A percentile compares a stretch with the other conserved stretches of the same genome.
Conservation (phyloP, 2,888 invertebrate genomes). For the Aradus depressus region DNA sequence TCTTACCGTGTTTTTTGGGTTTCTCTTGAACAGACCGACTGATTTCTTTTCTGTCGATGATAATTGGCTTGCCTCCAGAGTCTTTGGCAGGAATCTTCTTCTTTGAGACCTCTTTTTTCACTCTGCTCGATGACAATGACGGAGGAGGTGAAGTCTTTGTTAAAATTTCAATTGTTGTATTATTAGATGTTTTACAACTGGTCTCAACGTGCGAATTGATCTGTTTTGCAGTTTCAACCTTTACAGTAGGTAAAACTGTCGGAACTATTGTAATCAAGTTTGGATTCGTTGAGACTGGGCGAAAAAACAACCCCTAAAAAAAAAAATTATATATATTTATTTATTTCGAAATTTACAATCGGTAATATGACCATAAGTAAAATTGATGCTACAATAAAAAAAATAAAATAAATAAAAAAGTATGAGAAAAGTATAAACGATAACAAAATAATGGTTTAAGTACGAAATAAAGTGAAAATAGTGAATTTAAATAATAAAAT, state of each 20-base stretch:
- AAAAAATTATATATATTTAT: background rate
- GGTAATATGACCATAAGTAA: no score
- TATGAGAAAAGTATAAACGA: no score
- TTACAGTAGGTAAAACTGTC: slow-evolving; percentile 5
- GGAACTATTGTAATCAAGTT: slow-evolving; percentile 25
- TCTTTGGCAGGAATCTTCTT: background rate
- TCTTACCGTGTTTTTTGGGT: slow-evolving; percentile 6
- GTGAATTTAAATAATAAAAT: no score
- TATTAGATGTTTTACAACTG: background rate
- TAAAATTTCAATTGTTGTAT: background rate
- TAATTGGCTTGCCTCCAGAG: background rate
- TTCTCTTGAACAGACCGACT: slow-evolving; percentile 9
- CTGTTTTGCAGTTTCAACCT: slow-evolving; percentile 5
- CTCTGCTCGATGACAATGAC: no score
- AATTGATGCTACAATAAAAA: no score
- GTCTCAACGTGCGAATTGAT: background rate
- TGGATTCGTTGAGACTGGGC: slow-evolving; percentile 20
- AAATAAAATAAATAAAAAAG: no score
- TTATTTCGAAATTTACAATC: no score
- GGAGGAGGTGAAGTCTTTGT: background rate
- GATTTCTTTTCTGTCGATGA: background rate
- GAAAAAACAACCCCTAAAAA: slow-evolving; percentile 19
- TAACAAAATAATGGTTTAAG: no score
- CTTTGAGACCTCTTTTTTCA: no score
- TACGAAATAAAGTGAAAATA: no score